phyloP scores from a whole-genome alignment of 2,113 vertebrate genomes.

The Prolemur simus region DNA sequence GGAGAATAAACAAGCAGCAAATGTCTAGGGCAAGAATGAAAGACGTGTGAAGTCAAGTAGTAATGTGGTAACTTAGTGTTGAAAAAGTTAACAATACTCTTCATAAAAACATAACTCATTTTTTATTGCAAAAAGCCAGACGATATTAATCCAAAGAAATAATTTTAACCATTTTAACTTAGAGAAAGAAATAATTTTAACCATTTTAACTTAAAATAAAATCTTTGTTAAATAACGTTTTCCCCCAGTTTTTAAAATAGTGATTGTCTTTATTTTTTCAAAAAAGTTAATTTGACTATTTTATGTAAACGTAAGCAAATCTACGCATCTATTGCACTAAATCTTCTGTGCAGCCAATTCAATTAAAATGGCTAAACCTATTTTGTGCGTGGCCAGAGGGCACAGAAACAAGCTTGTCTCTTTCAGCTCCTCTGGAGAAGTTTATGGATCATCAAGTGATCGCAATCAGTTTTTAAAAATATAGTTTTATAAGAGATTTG shows the following conservation, averaged over 20 bases:
- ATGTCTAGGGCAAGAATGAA: neutral
- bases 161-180: neutral
- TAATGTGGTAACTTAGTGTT: neutral
- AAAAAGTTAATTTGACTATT: neutral
- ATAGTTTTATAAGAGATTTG: neutral
- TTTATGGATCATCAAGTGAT: neutral
- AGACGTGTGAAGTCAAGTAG: neutral
- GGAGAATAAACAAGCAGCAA: neutral
- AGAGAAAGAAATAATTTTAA: neutral
- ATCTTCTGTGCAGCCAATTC: neutral
- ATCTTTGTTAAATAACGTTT: neutral
- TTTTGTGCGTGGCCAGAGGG: neutral
- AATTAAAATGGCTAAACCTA: neutral
- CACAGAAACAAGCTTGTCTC: neutral
- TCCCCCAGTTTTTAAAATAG: neutral
- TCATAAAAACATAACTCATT: neutral
- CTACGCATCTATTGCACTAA: neutral
- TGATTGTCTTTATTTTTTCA: neutral
- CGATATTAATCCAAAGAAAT: neutral
- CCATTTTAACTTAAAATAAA: neutral
- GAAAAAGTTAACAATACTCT: neutral
- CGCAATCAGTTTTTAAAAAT: neutral
- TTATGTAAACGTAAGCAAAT: neutral
- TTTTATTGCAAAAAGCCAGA: neutral
- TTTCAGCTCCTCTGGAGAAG: neutral